phyloP scores from a whole-genome alignment of 2,113 vertebrate genomes.

The Anolis carolinensis region DNA sequence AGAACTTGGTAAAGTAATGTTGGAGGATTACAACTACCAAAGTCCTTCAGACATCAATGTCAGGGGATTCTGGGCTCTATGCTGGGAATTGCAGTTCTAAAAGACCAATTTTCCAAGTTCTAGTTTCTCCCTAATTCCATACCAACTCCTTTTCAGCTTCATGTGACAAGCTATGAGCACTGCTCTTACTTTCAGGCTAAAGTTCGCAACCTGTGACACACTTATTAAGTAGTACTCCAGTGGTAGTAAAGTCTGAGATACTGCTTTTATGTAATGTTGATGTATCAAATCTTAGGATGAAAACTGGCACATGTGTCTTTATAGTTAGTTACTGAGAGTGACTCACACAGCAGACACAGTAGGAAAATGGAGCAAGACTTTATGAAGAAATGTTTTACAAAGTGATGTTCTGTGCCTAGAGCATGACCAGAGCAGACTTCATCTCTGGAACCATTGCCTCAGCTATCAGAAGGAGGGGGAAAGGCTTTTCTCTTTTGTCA shows the following conservation, averaged over 20 bases:
- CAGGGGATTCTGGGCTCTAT: neutral
- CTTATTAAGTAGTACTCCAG: neutral
- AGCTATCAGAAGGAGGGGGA: neutral
- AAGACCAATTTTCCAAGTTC: too few relatives aligned
- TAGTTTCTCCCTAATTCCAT: neutral
- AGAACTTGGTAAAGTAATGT: neutral
- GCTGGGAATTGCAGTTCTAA: neutral
- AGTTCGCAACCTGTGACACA: neutral
- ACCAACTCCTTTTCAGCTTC: neutral
- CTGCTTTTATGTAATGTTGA: neutral
- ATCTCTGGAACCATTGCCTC: neutral
- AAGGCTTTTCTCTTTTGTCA: slow-evolving; percentile 13
- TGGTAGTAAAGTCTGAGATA: neutral
- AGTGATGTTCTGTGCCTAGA: neutral
- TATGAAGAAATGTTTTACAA: neutral
- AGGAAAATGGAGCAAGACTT: neutral
- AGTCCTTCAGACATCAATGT: neutral
- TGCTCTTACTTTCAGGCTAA: neutral
- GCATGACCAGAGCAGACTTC: neutral
- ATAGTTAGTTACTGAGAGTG: neutral
- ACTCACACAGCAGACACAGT: neutral
- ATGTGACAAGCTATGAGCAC: neutral
- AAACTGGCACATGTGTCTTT: neutral
- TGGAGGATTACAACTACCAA: neutral
- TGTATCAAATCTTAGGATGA: neutral